phyloP scores from a whole-genome alignment of 2,888 invertebrate genomes.

The Torymus auratus region DNA sequence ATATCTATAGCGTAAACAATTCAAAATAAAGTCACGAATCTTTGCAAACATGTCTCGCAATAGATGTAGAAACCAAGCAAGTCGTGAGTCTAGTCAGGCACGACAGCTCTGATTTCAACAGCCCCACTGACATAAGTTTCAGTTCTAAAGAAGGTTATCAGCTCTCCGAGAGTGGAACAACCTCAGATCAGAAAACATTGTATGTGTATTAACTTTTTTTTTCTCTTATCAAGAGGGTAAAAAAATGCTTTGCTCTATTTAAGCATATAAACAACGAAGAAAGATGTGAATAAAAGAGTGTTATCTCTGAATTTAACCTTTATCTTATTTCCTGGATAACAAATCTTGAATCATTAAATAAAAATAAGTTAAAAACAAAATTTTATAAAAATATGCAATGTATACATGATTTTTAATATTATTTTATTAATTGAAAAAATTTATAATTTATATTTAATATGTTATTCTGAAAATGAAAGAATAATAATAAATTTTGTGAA shows the following conservation, averaged over 20 bases:
- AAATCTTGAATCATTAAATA: background rate
- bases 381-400: too few species aligned
- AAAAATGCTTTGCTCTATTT: conserved; percentile 39
- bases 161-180: conserved; percentile 49
- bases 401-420: too few species aligned
- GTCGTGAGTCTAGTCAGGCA: conserved; percentile 35
- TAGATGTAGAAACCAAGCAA: conserved; percentile 24
- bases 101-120: conserved; percentile 52
- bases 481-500: conserved; percentile 1
- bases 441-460: conserved; percentile 1
- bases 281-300: background rate
- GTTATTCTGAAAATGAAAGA: too few species aligned
- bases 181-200: conserved; percentile 43
- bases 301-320: conserved; percentile 5
- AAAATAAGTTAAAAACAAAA: too few species aligned
- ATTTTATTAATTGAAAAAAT: background rate
- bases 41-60: conserved; percentile 55
- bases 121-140: conserved; percentile 53
- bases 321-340: background rate
- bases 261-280: conserved; percentile 31
- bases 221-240: conserved; percentile 42
- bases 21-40: conserved; percentile 51
- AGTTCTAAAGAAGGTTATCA: conserved; percentile 58
- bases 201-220: conserved; percentile 21
- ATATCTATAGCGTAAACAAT: conserved; percentile 49